Conservation (phyloP, 2,113 vertebrate genomes). For the Sinocyclocheilus maitianheensis region DNA sequence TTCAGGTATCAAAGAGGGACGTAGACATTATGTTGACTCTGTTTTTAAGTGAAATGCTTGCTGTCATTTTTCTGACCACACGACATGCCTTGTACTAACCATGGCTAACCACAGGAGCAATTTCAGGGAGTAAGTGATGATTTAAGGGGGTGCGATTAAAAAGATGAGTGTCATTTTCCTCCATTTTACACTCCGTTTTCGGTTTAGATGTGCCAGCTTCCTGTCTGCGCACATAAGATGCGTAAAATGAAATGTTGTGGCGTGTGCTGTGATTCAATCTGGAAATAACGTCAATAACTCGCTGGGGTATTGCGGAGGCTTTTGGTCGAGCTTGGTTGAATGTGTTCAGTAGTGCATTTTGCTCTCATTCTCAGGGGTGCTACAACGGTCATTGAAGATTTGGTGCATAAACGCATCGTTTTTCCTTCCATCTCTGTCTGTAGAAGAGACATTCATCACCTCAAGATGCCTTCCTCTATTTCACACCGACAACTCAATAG, state of each 20-base stretch:
- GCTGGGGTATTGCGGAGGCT: conserved; percentile 17
- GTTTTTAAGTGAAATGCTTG: not conserved
- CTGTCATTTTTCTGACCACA: not conserved
- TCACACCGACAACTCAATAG: conserved; percentile 24
- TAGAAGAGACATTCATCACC: conserved; percentile 17
- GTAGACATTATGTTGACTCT: not conserved
- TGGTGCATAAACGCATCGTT: conserved; percentile 19
- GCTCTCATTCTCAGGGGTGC: conserved; percentile 22
- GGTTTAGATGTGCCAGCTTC: not conserved
- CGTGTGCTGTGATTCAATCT: conserved; percentile 43
- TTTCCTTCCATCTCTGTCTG: conserved; percentile 5
- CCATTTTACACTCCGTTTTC: conserved; percentile 1
- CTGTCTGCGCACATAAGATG: conserved; percentile 14
- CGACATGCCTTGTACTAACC: not conserved
- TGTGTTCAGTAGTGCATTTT: conserved; percentile 27
- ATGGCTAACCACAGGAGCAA: not conserved
- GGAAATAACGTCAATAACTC: conserved; percentile 10
- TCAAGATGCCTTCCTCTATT: conserved; percentile 10
- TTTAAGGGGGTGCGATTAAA: not conserved
- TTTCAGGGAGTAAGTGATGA: conserved; percentile 11
- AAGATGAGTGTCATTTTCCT: not conserved
- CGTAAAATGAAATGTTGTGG: conserved; percentile 34
- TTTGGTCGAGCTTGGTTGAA: conserved; percentile 12
- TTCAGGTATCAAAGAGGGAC: not conserved
- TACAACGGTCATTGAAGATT: conserved; percentile 40